These are phyloP conservation scores for Drosophila nannoptera DNA, from an alignment of 1,140 invertebrate genomes.

Conservation along the genomic window DNA sequence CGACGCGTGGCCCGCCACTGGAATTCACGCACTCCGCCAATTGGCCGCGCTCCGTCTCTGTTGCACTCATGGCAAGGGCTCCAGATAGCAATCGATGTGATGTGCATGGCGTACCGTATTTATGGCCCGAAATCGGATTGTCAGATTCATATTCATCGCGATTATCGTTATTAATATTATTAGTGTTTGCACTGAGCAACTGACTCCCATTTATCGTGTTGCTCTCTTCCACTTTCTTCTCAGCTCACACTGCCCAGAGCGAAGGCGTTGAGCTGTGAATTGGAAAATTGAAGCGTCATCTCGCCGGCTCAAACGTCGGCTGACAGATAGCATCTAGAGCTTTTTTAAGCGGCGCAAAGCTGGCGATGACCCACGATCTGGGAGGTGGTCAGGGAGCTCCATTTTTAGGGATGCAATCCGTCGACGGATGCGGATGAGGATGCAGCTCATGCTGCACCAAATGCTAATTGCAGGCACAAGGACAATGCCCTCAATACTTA, in stretches of 20 bases:
- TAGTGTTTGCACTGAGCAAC: constrained; percentile 56
- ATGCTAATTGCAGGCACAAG: constrained; percentile 22
- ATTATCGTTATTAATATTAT: constrained; percentile 76
- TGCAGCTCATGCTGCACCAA: too few relatives aligned
- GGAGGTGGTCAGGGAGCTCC: too few relatives aligned
- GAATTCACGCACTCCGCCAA: constrained; percentile 11
- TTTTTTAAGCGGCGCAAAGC: neutral
- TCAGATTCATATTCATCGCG: constrained; percentile 45
- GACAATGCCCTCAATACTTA: constrained; percentile 23
- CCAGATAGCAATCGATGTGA: constrained; percentile 52
- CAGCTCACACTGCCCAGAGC: neutral
- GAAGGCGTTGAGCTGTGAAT: constrained; percentile 48
- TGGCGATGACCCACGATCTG: neutral
- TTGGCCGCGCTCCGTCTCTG: constrained; percentile 6
- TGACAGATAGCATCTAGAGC: constrained; percentile 28
- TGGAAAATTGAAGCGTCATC: constrained; percentile 45
- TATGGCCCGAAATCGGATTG: constrained; percentile 66
- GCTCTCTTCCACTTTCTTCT: neutral
- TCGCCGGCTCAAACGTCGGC: neutral
- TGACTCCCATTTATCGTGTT: constrained; percentile 30
- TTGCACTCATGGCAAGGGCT: constrained; percentile 2
- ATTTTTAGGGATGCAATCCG: too few relatives aligned
- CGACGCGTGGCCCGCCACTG: constrained; percentile 54
- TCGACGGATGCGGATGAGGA: neutral
- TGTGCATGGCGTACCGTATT: constrained; percentile 47